phyloP scores from a whole-genome alignment of 1,140 invertebrate genomes.

The Trissolcus basalis region DNA sequence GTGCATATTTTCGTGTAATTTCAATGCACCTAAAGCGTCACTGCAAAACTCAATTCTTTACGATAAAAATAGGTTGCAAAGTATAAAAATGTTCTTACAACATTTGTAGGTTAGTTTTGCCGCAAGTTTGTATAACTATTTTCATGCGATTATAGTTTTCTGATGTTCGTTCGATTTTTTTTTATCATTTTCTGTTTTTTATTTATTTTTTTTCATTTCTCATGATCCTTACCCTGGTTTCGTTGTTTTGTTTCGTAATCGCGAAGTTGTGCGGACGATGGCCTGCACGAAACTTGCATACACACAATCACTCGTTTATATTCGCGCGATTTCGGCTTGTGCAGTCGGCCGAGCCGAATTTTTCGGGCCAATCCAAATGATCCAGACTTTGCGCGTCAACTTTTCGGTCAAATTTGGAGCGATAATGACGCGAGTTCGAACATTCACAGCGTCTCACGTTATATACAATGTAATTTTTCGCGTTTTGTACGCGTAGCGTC shows the following conservation, averaged over 20 bases:
- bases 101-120: too few relatives aligned
- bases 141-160: too few relatives aligned
- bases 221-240: conserved; percentile 8
- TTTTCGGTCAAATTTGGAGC: too few relatives aligned
- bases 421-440: neutral
- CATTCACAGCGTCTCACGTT: neutral
- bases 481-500: conserved; percentile 26
- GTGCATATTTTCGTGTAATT: neutral
- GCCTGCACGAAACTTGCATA: conserved; percentile 39
- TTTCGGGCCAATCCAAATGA: conserved; percentile 5
- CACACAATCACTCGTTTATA: conserved; percentile 37
- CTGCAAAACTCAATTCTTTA: too few relatives aligned
- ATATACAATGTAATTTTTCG: conserved; percentile 7
- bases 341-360: neutral
- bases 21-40: too few relatives aligned
- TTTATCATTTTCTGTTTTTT: too few relatives aligned
- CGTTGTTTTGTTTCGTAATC: conserved; percentile 19
- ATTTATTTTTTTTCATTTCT: neutral
- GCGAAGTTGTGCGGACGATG: conserved; percentile 29
- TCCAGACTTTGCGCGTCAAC: neutral
- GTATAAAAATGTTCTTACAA: too few relatives aligned
- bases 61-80: too few relatives aligned
- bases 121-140: too few relatives aligned
- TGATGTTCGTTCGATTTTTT: too few relatives aligned
- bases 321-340: conserved; percentile 3